Base-by-base conservation (phyloP, 2,113 vertebrate species). In the Trogon surrucura region DNA sequence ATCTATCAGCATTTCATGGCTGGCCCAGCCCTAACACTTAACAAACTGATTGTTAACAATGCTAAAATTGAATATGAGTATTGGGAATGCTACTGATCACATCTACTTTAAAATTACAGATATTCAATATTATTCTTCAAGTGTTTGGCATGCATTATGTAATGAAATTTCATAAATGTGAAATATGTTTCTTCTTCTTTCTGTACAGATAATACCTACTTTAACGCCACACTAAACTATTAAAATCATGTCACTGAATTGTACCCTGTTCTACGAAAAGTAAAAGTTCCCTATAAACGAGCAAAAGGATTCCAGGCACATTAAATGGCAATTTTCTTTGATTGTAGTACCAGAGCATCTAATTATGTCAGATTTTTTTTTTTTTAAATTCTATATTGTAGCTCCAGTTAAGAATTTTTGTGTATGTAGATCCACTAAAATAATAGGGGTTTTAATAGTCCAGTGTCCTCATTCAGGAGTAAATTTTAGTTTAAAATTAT, bases 371-470 rank as follows among this genome's bases (percentile, higher is more conserved):
- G 13, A 38, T 3, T 36, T 9, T 2, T 2, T 38, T 25, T 10
- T 2, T 62, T 51, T 36, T 2, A 47, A 51, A 10, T 5, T 41
- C 2, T 13, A 0, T 13, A 10, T 13, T 26, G 14, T 36, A 19
- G 1, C 13, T 74, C 15, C 8, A 19, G 29, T 84, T 84, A 9
- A 34, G 53, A 53, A 6, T 67, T 51, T 82, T 3, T 15, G 8
- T 60, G 4, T n/a, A 1, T 50, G 2, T 22, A n/a, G 1, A 21
- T 79, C 5, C 5, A 27, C 36, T 91, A 32, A 84, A 80, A 56
- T 9, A 77, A 47, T 13, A 30, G 2, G 19, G 22, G 26, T 2
- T 1, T 38, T 48, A 87, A 19, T 21, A 72, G 9, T 32, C 11
- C 71, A 11, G 5, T n/a, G 14, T 47, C 67, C 21, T 50, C 11